A percentile compares a stretch with the other conserved stretches of the same genome.
Evolutionary conservation across 2,797 vertebrate species (phyloP).

Genomic region (Helarctos malayanus): DNA sequence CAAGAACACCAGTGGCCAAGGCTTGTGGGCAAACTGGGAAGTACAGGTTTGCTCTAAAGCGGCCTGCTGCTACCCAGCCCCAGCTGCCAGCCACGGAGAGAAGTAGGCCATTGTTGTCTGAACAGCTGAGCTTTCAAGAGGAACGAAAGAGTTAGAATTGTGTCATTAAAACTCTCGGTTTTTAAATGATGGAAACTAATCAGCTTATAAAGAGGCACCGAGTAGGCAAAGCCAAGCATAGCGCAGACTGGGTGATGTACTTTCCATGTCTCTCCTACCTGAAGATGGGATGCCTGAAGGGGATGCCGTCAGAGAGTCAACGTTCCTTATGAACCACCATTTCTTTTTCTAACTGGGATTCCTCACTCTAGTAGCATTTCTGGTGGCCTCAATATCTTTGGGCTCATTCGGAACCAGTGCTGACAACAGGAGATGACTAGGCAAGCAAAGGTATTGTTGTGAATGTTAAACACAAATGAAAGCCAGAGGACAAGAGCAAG

Average conservation of each 20-base stretch:
- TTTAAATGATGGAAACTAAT: not conserved
- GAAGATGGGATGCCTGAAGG: not conserved
- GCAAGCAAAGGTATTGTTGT: conserved; percentile 14
- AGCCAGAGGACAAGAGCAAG: conserved; percentile 36
- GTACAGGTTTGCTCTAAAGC: not conserved
- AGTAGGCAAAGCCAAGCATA: not conserved
- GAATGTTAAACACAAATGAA: conserved; percentile 74
- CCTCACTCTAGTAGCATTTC: conserved; percentile 7
- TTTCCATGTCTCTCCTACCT: not conserved
- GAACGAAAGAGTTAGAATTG: not conserved
- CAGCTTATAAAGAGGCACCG: not conserved
- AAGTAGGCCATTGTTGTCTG: not conserved
- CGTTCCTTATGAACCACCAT: not conserved
- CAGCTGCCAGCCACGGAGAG: not conserved
- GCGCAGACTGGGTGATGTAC: not conserved
- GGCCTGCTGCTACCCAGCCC: not conserved
- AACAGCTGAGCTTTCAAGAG: conserved; percentile 26
- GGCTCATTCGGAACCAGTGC: conserved; percentile 29
- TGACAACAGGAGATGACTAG: not conserved
- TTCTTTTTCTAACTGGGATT: not conserved
- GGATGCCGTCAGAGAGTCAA: not conserved
- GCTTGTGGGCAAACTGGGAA: not conserved
- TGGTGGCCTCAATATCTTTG: conserved; percentile 28
- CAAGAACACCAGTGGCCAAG: not conserved
- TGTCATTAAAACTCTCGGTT: not conserved